Base-by-base conservation (phyloP, 2,797 vertebrate species). In the Sebastes wilsoni region DNA sequence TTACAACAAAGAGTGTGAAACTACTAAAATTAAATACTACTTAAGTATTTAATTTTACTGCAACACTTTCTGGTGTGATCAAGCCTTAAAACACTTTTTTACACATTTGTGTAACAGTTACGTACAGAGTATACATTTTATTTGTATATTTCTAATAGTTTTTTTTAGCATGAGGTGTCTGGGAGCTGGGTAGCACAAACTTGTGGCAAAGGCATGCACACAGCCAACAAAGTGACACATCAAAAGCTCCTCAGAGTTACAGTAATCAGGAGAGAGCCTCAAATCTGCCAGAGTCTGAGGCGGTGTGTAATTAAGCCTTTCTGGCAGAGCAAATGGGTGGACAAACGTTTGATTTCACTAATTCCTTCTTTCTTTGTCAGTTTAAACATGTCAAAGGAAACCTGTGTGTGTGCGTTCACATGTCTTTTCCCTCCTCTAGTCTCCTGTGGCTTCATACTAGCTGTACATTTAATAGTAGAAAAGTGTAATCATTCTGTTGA, bases 301-400 rank as follows among this genome's bases (percentile, higher is more conserved):
- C 83, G 18, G 77, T 73, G 87, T 87, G 87, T 91, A 89, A 92
- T 93, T 92, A 92, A 91, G 90, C 82, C 80, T 74, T 6, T 67
- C 82, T 90, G 87, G 80, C 76, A 68, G 36, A 73, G 69, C 81
- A 71, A 81, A 83, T 42, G 76, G 56, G 25, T 61, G 82, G 87
- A 90, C 85, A 85, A 87, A 88, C 6, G 54, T 86, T 77, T 77
- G 67, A 84, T 83, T 88, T 75, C 30, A 61, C 89, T 84, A 81
- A 94, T 84, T 89, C 88, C 73, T 70, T 77, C 52, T 82, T 61
- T 76, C 62, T 89, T 79, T 82, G 54, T 73, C 74, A 49, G 69
- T 58, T 70, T 68, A 79, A 81, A 89, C 73, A 72, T 82, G 59
- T 85, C 81, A 80, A 66, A 56, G 56, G 52, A 55, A 36, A 65